Percentiles rank a stretch among this genome's conserved stretches.
Conservation (phyloP, 1,140 invertebrate species). For the Drosophila varians region DNA sequence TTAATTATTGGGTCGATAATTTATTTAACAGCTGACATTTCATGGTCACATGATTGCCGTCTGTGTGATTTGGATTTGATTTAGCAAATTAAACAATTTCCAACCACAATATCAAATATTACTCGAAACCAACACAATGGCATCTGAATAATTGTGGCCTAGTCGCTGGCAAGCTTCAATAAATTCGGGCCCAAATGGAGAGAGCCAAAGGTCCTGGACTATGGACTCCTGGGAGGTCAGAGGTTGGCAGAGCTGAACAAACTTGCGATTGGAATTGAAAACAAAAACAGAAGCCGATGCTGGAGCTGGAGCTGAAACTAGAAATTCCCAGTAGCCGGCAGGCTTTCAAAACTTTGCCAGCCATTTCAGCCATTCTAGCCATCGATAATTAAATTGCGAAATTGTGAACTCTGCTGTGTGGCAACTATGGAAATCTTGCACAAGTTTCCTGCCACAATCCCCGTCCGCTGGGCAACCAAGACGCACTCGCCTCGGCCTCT, state of each 20-base stretch:
- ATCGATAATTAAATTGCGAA: slow-evolving; percentile 61
- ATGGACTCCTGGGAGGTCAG: slow-evolving; percentile 3
- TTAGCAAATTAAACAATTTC: slow-evolving; percentile 42
- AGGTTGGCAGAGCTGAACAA: slow-evolving; percentile 19
- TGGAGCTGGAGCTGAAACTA: background rate
- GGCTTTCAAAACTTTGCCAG: slow-evolving; percentile 43
- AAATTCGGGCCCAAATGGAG: slow-evolving; percentile 47
- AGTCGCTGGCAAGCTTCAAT: slow-evolving; percentile 46
- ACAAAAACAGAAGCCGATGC: slow-evolving; percentile 33
- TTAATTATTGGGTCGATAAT: slow-evolving; percentile 32
- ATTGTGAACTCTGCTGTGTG: slow-evolving; percentile 13
- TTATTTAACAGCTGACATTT: slow-evolving; percentile 50
- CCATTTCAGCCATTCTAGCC: slow-evolving; percentile 6
- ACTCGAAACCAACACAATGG: slow-evolving; percentile 10
- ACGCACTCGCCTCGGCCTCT: background rate
- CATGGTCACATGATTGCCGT: slow-evolving; percentile 12
- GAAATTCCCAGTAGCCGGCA: slow-evolving; percentile 38
- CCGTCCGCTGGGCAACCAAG: background rate
- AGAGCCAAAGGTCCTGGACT: slow-evolving; percentile 11
- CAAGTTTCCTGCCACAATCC: slow-evolving; percentile 25
- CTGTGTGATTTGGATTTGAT: slow-evolving; percentile 29
- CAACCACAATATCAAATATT: slow-evolving; percentile 38
- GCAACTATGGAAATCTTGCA: slow-evolving; percentile 34
- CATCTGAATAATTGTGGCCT: slow-evolving; percentile 11
- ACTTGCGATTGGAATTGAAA: slow-evolving; percentile 33